A percentile compares a stretch with the other conserved stretches of the same genome.
phyloP scores from a whole-genome alignment of 2,888 invertebrate genomes.

The Lampropteryx suffumata region DNA sequence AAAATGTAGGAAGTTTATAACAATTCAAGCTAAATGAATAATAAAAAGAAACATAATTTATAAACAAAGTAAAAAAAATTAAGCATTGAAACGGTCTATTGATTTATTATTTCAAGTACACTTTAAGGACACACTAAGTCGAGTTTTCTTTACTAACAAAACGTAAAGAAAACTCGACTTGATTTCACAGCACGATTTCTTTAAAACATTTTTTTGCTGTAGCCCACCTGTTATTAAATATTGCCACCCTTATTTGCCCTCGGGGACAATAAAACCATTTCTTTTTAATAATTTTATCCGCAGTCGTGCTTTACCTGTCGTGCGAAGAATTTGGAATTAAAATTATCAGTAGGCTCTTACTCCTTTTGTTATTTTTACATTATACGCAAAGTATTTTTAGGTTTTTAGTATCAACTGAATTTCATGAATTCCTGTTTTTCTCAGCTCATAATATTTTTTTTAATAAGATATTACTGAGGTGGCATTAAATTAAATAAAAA shows the following conservation, averaged over 20 bases:
- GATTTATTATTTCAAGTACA: slow-evolving; percentile 32
- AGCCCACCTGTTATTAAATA: slow-evolving; percentile 27
- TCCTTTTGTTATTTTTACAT: neutral
- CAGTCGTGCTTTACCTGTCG: slow-evolving; percentile 10
- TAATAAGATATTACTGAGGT: too few relatives aligned
- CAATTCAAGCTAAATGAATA: neutral
- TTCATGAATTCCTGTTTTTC: too few relatives aligned
- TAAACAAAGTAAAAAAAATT: neutral
- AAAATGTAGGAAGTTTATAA: neutral
- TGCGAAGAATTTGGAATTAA: slow-evolving; percentile 4
- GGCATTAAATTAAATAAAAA: too few relatives aligned
- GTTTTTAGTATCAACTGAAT: too few relatives aligned
- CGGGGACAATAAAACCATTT: slow-evolving; percentile 26
- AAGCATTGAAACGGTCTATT: slow-evolving; percentile 20
- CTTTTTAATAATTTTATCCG: slow-evolving; percentile 26
- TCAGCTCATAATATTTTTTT: too few relatives aligned
- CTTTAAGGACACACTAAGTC: too few relatives aligned
- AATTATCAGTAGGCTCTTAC: neutral
- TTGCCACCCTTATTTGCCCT: slow-evolving; percentile 22
- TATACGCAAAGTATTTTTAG: too few relatives aligned
- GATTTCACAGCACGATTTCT: slow-evolving; percentile 24
- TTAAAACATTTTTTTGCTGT: slow-evolving; percentile 21
- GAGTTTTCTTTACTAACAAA: too few relatives aligned
- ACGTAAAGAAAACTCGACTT: slow-evolving; percentile 22
- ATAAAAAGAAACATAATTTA: slow-evolving; percentile 1